Evolutionary conservation across 2,888 invertebrate genomes (phyloP), one percentile per base, ranked within the genome.

Genomic region (Lutraria lutraria): DNA sequence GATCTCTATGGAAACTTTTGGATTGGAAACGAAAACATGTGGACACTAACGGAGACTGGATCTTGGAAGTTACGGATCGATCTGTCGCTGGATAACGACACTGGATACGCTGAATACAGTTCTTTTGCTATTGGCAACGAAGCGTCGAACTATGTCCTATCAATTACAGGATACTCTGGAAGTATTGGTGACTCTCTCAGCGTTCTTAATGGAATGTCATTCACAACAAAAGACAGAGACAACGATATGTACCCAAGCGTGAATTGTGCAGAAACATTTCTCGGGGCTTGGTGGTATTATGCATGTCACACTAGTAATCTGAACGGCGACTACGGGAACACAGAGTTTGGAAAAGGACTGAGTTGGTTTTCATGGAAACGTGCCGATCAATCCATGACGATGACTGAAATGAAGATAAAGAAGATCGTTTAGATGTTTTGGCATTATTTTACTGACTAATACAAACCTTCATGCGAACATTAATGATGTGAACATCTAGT

Each of bases 251-350:
- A 63, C 21, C 10, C 4, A 19, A 34, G 8, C 13, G 43, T 2
- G 8, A 68, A 83, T 34, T 83, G 83, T 43, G 83, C 83, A 34
- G 19, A 16, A 19, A 54, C 12, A n/a, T 83, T 31, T 43, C 1
- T 29, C 13, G 83, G 83, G 31, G 83, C 63, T n/a, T 83, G 83
- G 83, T 83, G 83, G 83, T 83, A 83, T 54, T 16, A 43, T 19
- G 21, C 10, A 6, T 83, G 83, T 29, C 83, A 29, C 34, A 15
- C 0, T 21, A 25, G 63, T 53, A 83, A 60, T 19, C 34, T 63
- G 29, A 83, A 63, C 19, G 83, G 83, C 13, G 13, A 31, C 8
- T 83, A 83, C 68, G 83, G 83, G 21, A 63, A 83, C 60, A 2
- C 31, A 19, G 63, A 34, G 63, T 1, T 10, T 16, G 83, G 63